Base-by-base conservation (phyloP, 2,888 invertebrate species). In the Leucoptera coffeella region DNA sequence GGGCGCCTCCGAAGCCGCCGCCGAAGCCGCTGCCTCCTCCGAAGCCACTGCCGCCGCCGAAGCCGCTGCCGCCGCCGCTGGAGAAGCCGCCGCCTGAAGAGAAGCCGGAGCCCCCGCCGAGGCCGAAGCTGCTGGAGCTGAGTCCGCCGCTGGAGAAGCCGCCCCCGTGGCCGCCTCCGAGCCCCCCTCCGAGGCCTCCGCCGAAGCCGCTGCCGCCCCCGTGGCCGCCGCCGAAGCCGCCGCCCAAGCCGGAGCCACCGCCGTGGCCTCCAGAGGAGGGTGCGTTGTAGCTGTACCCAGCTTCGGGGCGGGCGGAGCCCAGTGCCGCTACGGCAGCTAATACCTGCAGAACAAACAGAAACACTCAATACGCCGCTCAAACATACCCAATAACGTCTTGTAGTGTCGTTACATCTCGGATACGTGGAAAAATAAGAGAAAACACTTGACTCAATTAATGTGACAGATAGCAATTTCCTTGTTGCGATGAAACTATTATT, bases 221-320 rank as follows among this genome's bases (percentile, higher is more conserved):
- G 32, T 38, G 17, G 19, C 29, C 30, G 32, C 25, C 30, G 30
- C 32, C 37, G 30, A 29, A 34, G 30, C 29, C 43, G 26, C 55
- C 52, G 21, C 47, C 44, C 23, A 35, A 34, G 26, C 42, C 41
- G 14, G 42, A 39, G 33, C 27, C 26, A 10, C 41, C 38, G 32
- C 51, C 50, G 32, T 40, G 37, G 34, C 50, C 50, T 31, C 60
- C 59, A 34, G 65, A 64, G 30, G 62, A 59, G 30, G 69, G 67
- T 27, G 69, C 65, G 51, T 52, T 65, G 57, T 72, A 75, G 51
- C 74, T 75, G 53, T 76, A 76, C 41, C 75, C 76, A 45, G 76
- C 76, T 53, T 78, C 76, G 48, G 77, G 77, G 33, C 74, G 61
- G 30, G 73, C 75, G 48, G 73, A 69, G 46, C 72, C 73, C 49